Evolutionary conservation across 2,113 vertebrate species (phyloP).

Genomic region (Megatriorchis doriae): DNA sequence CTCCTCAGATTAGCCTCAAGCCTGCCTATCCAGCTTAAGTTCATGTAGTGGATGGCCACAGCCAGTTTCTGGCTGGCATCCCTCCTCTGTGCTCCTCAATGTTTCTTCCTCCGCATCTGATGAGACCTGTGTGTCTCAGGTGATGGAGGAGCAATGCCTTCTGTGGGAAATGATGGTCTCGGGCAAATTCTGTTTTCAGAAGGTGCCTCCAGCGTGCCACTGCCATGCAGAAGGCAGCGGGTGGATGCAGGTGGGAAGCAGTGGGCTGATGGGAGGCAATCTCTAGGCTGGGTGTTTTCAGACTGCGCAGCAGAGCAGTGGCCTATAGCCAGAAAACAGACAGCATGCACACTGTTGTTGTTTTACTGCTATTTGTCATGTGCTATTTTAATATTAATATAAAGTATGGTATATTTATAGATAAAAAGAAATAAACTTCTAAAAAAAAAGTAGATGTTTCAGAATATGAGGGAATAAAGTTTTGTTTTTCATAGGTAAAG

Average conservation of each 20-base stretch:
- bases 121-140: background rate
- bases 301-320: background rate
- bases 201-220: fast-evolving
- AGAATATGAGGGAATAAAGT: background rate
- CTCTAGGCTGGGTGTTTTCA: background rate
- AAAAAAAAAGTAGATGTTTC: background rate
- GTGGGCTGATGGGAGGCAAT: background rate
- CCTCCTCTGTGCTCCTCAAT: background rate
- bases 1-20: background rate
- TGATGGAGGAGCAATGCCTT: background rate
- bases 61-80: background rate
- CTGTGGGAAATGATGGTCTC: background rate
- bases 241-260: background rate
- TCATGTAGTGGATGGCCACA: background rate
- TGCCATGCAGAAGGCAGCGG: background rate
- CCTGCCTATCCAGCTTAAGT: background rate
- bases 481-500: background rate
- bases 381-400: background rate
- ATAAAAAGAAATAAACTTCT: background rate
- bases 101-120: fast-evolving
- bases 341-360: background rate
- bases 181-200: background rate
- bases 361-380: background rate
- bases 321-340: background rate
- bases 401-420: background rate